phyloP scores from a whole-genome alignment of 2,888 invertebrate genomes.

The Thyatira batis region DNA sequence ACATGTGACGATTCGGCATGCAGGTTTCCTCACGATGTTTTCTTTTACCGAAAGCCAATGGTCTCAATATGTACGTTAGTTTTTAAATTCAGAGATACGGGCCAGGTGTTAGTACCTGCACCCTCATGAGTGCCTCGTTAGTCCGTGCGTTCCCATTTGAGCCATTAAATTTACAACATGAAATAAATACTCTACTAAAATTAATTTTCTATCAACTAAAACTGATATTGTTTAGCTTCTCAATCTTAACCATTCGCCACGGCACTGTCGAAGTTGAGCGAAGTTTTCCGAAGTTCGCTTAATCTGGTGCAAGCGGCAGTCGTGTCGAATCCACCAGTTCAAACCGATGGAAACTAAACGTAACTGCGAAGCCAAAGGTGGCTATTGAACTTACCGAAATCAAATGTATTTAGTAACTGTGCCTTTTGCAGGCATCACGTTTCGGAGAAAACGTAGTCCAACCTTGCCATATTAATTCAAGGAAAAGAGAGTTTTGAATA shows the following conservation, averaged over 20 bases:
- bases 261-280: slow-evolving; percentile 19
- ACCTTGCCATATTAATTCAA: no score
- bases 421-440: slow-evolving; percentile 22
- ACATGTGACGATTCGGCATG: no score
- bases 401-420: slow-evolving; percentile 24
- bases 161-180: no score
- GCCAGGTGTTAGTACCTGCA: no score
- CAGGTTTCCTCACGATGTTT: no score
- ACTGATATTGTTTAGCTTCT: slow-evolving; percentile 46
- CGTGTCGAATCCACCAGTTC: slow-evolving; percentile 43
- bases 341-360: slow-evolving; percentile 36
- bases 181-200: slow-evolving; percentile 18
- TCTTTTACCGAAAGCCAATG: no score
- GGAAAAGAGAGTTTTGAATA: no score
- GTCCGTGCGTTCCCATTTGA: no score
- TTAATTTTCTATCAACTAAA: slow-evolving; percentile 31
- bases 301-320: slow-evolving; percentile 43
- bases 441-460: no score
- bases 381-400: slow-evolving; percentile 35
- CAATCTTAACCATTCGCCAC: slow-evolving; percentile 15
- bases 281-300: slow-evolving; percentile 41
- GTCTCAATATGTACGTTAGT: no score
- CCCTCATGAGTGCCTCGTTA: no score
- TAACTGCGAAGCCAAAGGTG: slow-evolving; percentile 24
- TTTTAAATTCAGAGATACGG: no score